Evolutionary conservation across 2,113 vertebrate genomes (phyloP).

Genomic region (Xenus cinereus): DNA sequence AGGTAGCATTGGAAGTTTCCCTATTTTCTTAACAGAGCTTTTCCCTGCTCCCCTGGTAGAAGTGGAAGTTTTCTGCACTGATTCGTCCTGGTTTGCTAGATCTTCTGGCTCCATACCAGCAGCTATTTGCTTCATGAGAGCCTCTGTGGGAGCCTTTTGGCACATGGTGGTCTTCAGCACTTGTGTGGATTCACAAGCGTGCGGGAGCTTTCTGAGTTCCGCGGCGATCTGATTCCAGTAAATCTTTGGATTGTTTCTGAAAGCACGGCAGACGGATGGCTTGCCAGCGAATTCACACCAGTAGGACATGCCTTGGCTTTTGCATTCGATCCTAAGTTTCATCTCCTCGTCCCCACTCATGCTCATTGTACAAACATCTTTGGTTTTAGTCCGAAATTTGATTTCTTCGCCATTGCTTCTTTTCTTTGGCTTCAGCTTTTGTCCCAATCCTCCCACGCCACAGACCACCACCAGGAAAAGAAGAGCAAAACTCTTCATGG

Average conservation of each 20-base stretch:
- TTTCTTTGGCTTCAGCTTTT: conserved; percentile 65
- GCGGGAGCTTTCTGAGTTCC: conserved; percentile 71
- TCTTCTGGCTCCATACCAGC: conserved; percentile 63
- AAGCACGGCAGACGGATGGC: conserved; percentile 75
- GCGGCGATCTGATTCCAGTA: conserved; percentile 81
- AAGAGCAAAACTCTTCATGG: conserved; percentile 74
- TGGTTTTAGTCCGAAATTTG: conserved; percentile 75
- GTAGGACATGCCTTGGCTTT: conserved; percentile 61
- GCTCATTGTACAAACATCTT: conserved; percentile 75
- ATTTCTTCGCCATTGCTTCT: conserved; percentile 74
- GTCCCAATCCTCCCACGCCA: conserved; percentile 66
- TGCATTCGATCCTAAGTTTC: conserved; percentile 75
- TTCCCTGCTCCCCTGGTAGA: background rate
- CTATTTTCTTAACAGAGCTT: background rate
- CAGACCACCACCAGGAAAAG: conserved; percentile 67
- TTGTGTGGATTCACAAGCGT: conserved; percentile 71
- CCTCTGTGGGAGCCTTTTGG: conserved; percentile 72
- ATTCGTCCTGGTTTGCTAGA: background rate
- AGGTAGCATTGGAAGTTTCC: background rate
- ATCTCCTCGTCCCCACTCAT: conserved; percentile 67
- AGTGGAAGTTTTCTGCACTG: background rate
- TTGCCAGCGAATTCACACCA: conserved; percentile 83
- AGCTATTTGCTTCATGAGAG: conserved; percentile 71
- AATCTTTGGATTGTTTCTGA: conserved; percentile 77
- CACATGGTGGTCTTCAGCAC: conserved; percentile 79